A percentile compares a stretch with the other conserved stretches of the same genome.
phyloP scores from a whole-genome alignment of 2,797 vertebrate genomes.

The Sebastolobus alascanus region DNA sequence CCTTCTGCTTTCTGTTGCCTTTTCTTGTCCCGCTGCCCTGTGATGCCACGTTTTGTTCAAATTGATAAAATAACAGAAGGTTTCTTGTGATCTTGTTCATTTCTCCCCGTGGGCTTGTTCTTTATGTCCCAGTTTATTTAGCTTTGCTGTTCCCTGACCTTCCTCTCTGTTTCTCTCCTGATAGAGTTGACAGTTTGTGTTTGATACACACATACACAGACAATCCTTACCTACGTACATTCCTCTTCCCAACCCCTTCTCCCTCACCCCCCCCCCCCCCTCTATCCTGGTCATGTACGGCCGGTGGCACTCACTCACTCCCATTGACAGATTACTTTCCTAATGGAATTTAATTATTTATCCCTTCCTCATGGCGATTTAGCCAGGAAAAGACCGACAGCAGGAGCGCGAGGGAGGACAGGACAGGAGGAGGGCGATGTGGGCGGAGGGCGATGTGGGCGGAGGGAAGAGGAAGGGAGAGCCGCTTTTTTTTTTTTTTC shows the following conservation, averaged over 20 bases:
- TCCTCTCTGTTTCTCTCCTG: conserved; percentile 6
- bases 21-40: conserved; percentile 34
- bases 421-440: conserved; percentile 44
- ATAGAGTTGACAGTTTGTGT: conserved; percentile 32
- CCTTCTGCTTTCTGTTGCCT: conserved; percentile 28
- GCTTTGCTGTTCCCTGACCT: conserved; percentile 41
- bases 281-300: conserved; percentile 65
- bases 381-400: conserved; percentile 84
- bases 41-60: conserved; percentile 58
- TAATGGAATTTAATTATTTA: conserved; percentile 93
- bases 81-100: conserved; percentile 22
- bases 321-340: conserved; percentile 88
- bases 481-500: conserved; percentile 63
- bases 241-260: conserved; percentile 15
- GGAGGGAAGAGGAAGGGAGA: conserved; percentile 47
- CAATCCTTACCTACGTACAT: conserved; percentile 27
- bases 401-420: conserved; percentile 64
- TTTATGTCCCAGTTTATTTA: conserved; percentile 46
- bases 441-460: neutral
- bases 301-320: conserved; percentile 82
- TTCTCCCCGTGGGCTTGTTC: conserved; percentile 42
- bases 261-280: conserved; percentile 20
- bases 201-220: neutral
- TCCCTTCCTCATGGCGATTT: conserved; percentile 85
- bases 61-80: conserved; percentile 41